phyloP scores from a whole-genome alignment of 2,797 vertebrate genomes.

The Sebastes reedi region DNA sequence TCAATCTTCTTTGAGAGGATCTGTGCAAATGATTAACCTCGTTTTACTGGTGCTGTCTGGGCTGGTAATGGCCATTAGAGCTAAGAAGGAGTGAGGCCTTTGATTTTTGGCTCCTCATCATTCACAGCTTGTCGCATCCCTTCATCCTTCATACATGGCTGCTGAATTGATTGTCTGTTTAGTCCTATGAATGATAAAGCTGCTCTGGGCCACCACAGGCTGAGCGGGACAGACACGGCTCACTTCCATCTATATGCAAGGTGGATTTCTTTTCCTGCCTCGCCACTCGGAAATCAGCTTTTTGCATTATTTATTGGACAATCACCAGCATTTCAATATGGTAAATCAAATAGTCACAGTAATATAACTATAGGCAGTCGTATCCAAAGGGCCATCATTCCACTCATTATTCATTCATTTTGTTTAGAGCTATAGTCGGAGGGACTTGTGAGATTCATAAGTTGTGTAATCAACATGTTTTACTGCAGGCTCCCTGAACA shows the following conservation, averaged over 20 bases:
- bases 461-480: slow-evolving; percentile 77
- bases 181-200: slow-evolving; percentile 97
- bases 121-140: slow-evolving; percentile 96
- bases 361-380: slow-evolving; percentile 67
- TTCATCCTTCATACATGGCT: slow-evolving; percentile 94
- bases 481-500: slow-evolving; percentile 35
- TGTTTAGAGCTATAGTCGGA: slow-evolving; percentile 60
- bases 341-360: slow-evolving; percentile 74
- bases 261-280: slow-evolving; percentile 64
- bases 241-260: slow-evolving; percentile 75
- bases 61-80: slow-evolving; percentile 96
- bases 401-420: slow-evolving; percentile 75
- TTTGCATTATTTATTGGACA: slow-evolving; percentile 80
- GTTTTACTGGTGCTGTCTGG: slow-evolving; percentile 94
- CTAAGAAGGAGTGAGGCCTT: slow-evolving; percentile 88
- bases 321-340: slow-evolving; percentile 73
- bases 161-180: slow-evolving; percentile 98
- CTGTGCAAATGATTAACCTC: slow-evolving; percentile 99
- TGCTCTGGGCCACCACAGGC: slow-evolving; percentile 81
- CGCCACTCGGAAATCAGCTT: slow-evolving; percentile 66
- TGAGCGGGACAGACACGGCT: slow-evolving; percentile 79
- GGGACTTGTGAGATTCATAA: slow-evolving; percentile 61
- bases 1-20: slow-evolving; percentile 97
- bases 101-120: slow-evolving; percentile 96
- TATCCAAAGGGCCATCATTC: slow-evolving; percentile 60